These are phyloP conservation scores for Machimus rusticus DNA, from an alignment of 2,888 invertebrate genomes.

Conservation along the genomic window DNA sequence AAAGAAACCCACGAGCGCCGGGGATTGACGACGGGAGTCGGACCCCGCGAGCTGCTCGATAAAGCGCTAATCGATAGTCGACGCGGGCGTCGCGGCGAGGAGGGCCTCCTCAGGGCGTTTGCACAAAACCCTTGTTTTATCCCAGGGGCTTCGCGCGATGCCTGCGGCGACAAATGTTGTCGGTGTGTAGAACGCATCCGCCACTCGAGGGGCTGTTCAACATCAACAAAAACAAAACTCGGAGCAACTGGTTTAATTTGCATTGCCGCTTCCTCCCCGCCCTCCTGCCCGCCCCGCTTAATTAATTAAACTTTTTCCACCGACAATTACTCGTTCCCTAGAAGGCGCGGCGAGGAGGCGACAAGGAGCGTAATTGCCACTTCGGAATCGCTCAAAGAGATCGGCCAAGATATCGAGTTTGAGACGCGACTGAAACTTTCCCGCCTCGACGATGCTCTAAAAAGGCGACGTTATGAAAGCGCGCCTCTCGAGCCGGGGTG, in stretches of 20 bases:
- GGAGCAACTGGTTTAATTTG: slow-evolving; percentile 12
- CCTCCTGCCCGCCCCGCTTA: background rate
- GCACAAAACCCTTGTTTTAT: background rate
- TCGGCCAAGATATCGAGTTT: slow-evolving; percentile 1
- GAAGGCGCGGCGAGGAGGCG: background rate
- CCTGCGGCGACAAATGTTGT: background rate
- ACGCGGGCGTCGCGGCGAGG: background rate
- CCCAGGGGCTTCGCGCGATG: background rate
- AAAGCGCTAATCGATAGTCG: background rate
- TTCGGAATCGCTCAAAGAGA: slow-evolving; percentile 10
- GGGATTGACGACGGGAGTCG: background rate
- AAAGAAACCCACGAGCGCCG: background rate
- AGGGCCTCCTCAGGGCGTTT: background rate
- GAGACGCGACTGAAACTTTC: slow-evolving; percentile 8
- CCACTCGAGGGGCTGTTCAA: background rate
- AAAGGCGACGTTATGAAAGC: slow-evolving; percentile 13
- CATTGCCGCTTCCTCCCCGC: background rate
- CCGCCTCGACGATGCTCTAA: slow-evolving; percentile 1
- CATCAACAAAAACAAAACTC: background rate
- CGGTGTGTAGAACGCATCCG: background rate
- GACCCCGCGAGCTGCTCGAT: background rate
- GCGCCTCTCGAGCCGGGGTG: background rate
- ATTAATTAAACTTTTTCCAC: slow-evolving; percentile 28
- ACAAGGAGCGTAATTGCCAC: slow-evolving; percentile 26
- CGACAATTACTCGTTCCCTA: slow-evolving; percentile 10